Evolutionary conservation across 1,140 invertebrate genomes (phyloP).

Genomic region (Trinorchestia longiramus): DNA sequence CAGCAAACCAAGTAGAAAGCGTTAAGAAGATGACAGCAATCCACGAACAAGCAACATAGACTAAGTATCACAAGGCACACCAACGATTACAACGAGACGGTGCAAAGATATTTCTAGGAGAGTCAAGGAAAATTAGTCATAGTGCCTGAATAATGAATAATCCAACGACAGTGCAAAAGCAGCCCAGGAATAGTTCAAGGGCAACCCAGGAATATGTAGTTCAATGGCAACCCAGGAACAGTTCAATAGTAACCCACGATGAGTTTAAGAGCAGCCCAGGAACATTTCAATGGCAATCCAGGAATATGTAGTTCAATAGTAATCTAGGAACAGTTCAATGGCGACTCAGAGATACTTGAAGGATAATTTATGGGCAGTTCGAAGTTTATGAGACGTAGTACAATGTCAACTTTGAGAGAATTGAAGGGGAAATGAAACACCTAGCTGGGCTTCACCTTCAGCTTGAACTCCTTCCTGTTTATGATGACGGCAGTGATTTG

Average conservation of each 20-base stretch:
- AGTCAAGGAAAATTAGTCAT: neutral
- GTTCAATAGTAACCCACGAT: too few relatives aligned
- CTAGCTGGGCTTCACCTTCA: conserved; percentile 78
- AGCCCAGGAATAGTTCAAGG: neutral
- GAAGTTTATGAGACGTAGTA: too few relatives aligned
- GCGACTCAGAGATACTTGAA: too few relatives aligned
- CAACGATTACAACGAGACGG: neutral
- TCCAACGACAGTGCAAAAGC: neutral
- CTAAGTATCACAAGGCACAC: neutral
- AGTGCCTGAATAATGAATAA: neutral
- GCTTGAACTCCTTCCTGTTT: conserved; percentile 97
- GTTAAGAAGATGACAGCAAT: neutral
- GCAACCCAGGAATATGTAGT: too few relatives aligned
- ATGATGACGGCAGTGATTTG: conserved; percentile 99
- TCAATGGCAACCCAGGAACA: too few relatives aligned
- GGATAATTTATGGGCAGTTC: too few relatives aligned
- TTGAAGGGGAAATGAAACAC: too few relatives aligned
- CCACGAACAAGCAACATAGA: neutral
- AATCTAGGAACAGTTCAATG: too few relatives aligned
- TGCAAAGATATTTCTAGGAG: neutral
- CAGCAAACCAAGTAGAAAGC: neutral
- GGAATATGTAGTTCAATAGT: too few relatives aligned
- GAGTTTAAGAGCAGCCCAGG: too few relatives aligned
- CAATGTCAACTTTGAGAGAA: too few relatives aligned
- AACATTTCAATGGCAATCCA: too few relatives aligned